phyloP scores from a whole-genome alignment of 2,888 invertebrate species.

The Boloria selene region DNA sequence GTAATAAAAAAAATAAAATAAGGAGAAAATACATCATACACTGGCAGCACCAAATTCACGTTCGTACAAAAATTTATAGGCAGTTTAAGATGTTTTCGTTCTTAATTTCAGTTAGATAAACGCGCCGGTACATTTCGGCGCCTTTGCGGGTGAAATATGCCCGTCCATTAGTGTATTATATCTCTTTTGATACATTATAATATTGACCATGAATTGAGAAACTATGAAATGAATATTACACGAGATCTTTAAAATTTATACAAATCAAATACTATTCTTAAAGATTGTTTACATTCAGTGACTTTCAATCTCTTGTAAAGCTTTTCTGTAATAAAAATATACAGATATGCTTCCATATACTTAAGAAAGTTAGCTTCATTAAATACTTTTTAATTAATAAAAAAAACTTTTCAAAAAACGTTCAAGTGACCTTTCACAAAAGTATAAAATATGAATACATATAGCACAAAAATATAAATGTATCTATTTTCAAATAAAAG shows the following conservation, averaged over 20 bases:
- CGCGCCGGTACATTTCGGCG: conserved; percentile 66
- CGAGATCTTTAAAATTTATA: conserved; percentile 3
- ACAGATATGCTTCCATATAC: too few species aligned
- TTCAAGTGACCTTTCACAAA: too few species aligned
- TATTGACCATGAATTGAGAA: conserved; percentile 52
- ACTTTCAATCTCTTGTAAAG: too few species aligned
- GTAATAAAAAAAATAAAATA: conserved; percentile 21
- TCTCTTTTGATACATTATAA: conserved; percentile 53
- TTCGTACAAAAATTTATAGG: conserved; percentile 65
- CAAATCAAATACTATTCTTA: not conserved
- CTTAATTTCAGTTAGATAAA: conserved; percentile 78
- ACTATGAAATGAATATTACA: conserved; percentile 36
- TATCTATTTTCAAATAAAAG: too few species aligned
- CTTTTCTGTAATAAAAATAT: too few species aligned
- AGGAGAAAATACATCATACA: conserved; percentile 28
- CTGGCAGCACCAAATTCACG: conserved; percentile 66
- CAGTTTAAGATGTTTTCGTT: conserved; percentile 76
- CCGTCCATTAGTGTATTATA: conserved; percentile 57
- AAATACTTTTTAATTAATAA: too few species aligned
- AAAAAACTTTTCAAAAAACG: too few species aligned
- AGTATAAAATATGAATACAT: too few species aligned
- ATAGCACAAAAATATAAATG: too few species aligned
- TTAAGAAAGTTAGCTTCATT: too few species aligned
- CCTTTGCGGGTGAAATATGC: conserved; percentile 71
- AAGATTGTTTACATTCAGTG: too few species aligned